Percentiles rank a stretch among this genome's conserved stretches.
These are phyloP conservation scores for Eristalinus sepulchralis DNA, from an alignment of 2,888 invertebrate genomes.

Conservation along the genomic window DNA sequence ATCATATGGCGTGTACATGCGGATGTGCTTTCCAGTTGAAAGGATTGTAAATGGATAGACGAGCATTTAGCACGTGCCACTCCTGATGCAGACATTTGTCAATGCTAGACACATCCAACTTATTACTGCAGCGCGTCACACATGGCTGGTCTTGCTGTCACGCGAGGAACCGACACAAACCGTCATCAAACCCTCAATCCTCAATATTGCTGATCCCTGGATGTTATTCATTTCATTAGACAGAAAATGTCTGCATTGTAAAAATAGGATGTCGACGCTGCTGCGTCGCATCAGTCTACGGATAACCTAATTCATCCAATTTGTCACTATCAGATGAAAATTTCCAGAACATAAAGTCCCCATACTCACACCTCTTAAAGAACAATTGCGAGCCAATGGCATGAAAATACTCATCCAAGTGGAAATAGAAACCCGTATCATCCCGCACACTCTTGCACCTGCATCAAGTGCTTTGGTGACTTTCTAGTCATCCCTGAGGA, in stretches of 20 bases:
- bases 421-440: slow-evolving; percentile 28
- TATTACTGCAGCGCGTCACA: neutral
- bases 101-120: too few species aligned
- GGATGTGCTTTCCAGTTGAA: neutral
- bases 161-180: neutral
- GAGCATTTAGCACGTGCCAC: slow-evolving; percentile 3
- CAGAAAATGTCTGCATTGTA: neutral
- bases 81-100: neutral
- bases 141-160: neutral
- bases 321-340: slow-evolving; percentile 6
- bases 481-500: neutral
- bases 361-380: slow-evolving; percentile 10
- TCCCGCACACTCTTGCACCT: slow-evolving; percentile 35
- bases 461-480: neutral
- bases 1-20: neutral
- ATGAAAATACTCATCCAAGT: slow-evolving; percentile 31
- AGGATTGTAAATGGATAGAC: slow-evolving; percentile 20
- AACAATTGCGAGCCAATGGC: slow-evolving; percentile 18
- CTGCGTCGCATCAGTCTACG: neutral
- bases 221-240: neutral
- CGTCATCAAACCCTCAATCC: neutral
- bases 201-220: neutral
- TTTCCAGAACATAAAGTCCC: neutral
- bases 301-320: slow-evolving; percentile 18
- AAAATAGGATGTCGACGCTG: neutral